Evolutionary conservation across 2,113 vertebrate species (phyloP).

Genomic region (Motacilla alba): DNA sequence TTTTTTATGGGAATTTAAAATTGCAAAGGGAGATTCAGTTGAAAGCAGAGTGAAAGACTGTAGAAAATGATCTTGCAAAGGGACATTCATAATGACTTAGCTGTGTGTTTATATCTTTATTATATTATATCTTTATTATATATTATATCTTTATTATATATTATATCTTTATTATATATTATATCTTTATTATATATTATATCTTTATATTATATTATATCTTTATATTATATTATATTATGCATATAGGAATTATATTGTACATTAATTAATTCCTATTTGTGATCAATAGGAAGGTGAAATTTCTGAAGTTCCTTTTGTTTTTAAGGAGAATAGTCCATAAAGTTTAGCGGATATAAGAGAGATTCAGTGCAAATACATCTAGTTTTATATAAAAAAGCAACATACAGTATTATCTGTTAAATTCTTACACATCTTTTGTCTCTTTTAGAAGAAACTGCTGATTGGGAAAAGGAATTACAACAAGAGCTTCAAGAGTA

Average conservation of each 20-base stretch:
- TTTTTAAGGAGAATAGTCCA: background rate
- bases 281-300: background rate
- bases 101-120: background rate
- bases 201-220: background rate
- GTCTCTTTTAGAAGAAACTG: constrained; percentile 78
- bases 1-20: background rate
- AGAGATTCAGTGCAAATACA: background rate
- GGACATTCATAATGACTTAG: background rate
- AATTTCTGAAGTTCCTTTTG: background rate
- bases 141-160: background rate
- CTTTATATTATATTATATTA: background rate
- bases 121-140: background rate
- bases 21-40: background rate
- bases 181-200: background rate
- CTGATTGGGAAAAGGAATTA: constrained; percentile 94
- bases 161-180: background rate
- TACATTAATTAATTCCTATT: background rate
- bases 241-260: background rate
- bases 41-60: background rate
- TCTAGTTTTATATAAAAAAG: background rate
- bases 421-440: background rate
- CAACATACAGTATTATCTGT: background rate
- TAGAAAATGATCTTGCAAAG: background rate
- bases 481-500: constrained; percentile 95
- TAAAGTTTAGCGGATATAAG: background rate